phyloP scores from a whole-genome alignment of 2,888 invertebrate genomes.

The Chrysomela aeneicollis region DNA sequence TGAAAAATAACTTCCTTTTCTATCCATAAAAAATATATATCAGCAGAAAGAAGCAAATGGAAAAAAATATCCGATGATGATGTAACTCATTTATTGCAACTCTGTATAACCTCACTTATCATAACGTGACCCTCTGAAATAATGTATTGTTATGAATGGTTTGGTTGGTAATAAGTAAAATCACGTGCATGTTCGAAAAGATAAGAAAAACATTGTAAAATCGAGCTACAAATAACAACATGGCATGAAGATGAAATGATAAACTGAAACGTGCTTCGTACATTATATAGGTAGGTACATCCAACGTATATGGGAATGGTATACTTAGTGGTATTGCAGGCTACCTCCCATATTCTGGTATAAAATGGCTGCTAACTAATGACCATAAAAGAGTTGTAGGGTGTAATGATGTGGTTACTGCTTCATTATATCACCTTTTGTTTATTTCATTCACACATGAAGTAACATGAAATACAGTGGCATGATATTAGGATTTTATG shows the following conservation, averaged over 20 bases:
- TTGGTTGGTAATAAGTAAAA: neutral
- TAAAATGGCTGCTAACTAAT: conserved; percentile 31
- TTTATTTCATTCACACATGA: neutral
- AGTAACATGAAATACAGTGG: neutral
- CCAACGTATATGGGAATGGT: too few relatives aligned
- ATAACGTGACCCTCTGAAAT: neutral
- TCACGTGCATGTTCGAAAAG: conserved; percentile 11
- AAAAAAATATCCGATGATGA: too few relatives aligned
- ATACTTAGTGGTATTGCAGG: too few relatives aligned
- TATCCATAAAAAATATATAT: too few relatives aligned
- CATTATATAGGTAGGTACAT: too few relatives aligned
- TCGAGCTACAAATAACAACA: conserved; percentile 47
- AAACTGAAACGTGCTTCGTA: conserved; percentile 34
- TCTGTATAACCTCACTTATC: neutral
- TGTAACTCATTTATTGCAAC: too few relatives aligned
- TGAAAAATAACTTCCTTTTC: too few relatives aligned
- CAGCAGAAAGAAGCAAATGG: too few relatives aligned
- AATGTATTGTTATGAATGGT: neutral
- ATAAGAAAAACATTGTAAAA: conserved; percentile 34
- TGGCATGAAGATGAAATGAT: conserved; percentile 44
- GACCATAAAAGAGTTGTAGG: conserved; percentile 36
- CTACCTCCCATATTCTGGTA: conserved; percentile 24
- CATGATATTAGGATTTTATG: too few relatives aligned
- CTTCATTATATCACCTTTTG: neutral
- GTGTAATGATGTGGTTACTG: conserved; percentile 36